Conservation (phyloP, 1,140 invertebrate species). For the Neelides sp. region DNA sequence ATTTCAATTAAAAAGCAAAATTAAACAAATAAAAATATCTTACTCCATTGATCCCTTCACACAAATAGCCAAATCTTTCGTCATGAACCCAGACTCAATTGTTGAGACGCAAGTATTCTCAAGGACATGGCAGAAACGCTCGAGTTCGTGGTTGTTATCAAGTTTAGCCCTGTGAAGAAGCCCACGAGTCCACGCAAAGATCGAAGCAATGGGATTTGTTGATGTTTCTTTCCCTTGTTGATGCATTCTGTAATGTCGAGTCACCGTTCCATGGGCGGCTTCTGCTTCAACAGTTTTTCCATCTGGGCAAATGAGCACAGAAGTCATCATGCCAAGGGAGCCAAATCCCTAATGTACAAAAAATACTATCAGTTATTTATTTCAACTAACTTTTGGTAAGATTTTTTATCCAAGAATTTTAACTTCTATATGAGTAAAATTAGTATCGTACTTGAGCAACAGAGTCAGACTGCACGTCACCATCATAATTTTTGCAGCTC, state of each 20-base stretch:
- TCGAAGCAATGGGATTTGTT: conserved; percentile 95
- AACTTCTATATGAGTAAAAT: not conserved
- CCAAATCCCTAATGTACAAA: conserved; percentile 40
- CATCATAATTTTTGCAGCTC: conserved; percentile 90
- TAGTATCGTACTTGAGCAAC: conserved; percentile 67
- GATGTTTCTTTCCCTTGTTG: conserved; percentile 95
- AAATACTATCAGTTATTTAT: too few species aligned
- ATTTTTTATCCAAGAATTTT: not conserved
- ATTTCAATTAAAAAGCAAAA: conserved; percentile 3
- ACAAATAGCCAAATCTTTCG: conserved; percentile 98
- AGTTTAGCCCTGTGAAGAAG: conserved; percentile 77
- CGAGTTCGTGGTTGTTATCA: conserved; percentile 65
- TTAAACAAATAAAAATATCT: too few species aligned
- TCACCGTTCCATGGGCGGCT: conserved; percentile 95
- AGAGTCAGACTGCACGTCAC: conserved; percentile 95
- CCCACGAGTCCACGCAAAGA: conserved; percentile 94
- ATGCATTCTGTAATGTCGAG: conserved; percentile 82
- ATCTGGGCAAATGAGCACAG: conserved; percentile 85
- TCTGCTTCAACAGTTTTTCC: conserved; percentile 95
- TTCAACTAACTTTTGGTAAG: not conserved
- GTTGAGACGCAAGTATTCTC: conserved; percentile 87
- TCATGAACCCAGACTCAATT: conserved; percentile 88
- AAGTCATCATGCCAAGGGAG: conserved; percentile 90
- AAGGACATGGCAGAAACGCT: conserved; percentile 64
- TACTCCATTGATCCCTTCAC: conserved; percentile 69